These are phyloP conservation scores for Coregonus clupeaformis DNA, from an alignment of 2,113 vertebrate species.

Conservation along the genomic window DNA sequence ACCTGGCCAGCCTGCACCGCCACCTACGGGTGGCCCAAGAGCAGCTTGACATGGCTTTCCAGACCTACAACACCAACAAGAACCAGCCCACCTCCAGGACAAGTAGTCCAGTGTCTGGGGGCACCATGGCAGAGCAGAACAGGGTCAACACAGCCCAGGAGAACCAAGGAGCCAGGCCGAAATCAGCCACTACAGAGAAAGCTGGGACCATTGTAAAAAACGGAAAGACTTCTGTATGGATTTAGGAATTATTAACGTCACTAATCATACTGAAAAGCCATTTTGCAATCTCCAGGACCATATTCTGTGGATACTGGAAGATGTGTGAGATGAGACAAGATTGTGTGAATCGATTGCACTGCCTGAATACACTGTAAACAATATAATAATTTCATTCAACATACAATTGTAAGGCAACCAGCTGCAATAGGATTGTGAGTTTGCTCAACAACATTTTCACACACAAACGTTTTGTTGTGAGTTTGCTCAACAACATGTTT, in stretches of 20 bases:
- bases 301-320: constrained; percentile 11
- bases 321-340: constrained; percentile 12
- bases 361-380: background rate
- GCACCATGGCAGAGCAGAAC: constrained; percentile 87
- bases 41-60: constrained; percentile 89
- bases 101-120: constrained; percentile 79
- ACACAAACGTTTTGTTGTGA: no score
- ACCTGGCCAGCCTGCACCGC: constrained; percentile 84
- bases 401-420: no score
- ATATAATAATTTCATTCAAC: background rate
- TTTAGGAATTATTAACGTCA: constrained; percentile 67
- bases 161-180: constrained; percentile 84
- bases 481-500: no score
- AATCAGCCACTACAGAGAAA: constrained; percentile 79
- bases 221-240: constrained; percentile 96
- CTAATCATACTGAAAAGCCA: constrained; percentile 27
- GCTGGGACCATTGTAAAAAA: constrained; percentile 83
- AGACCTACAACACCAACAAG: constrained; percentile 83
- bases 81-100: constrained; percentile 78
- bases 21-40: constrained; percentile 87
- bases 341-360: constrained; percentile 45
- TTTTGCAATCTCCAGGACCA: constrained; percentile 26
- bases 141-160: constrained; percentile 83
- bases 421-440: no score
- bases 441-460: no score